These are phyloP conservation scores for Drosophila kurseongensis DNA, from an alignment of 1,140 invertebrate species.

Conservation along the genomic window DNA sequence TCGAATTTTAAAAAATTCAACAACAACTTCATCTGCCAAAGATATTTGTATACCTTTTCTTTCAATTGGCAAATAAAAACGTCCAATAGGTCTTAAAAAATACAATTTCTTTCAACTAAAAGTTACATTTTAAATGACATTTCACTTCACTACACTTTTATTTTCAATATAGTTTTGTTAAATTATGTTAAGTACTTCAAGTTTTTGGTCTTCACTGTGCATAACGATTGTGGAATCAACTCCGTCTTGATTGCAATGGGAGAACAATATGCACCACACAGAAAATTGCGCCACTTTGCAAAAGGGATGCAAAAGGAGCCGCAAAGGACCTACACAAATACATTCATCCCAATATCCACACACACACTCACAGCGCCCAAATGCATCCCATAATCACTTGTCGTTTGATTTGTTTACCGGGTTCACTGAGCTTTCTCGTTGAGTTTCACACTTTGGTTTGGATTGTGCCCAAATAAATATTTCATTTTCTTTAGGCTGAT, in stretches of 20 bases:
- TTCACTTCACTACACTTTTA: too few relatives aligned
- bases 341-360: conserved; percentile 4
- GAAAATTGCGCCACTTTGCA: conserved; percentile 48
- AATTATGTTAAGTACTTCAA: too few relatives aligned
- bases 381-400: conserved; percentile 27
- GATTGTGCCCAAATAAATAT: neutral
- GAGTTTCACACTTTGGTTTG: neutral
- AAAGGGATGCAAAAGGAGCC: conserved; percentile 39
- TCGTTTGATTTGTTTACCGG: conserved; percentile 36
- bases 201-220: conserved; percentile 10
- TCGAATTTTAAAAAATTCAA: too few relatives aligned
- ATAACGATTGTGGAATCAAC: conserved; percentile 19
- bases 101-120: too few relatives aligned
- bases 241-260: conserved; percentile 44
- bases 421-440: conserved; percentile 16
- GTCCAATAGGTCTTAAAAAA: too few relatives aligned
- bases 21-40: too few relatives aligned
- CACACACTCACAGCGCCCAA: neutral
- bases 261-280: conserved; percentile 46
- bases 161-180: too few relatives aligned
- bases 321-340: conserved; percentile 28
- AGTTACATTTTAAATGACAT: too few relatives aligned
- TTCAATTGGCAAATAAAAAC: too few relatives aligned
- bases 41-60: too few relatives aligned
- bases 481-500: neutral